Evolutionary conservation across 2,888 invertebrate species (phyloP), one percentile per base, ranked within the genome.

Genomic region (Lordiphosa andalusiaca): DNA sequence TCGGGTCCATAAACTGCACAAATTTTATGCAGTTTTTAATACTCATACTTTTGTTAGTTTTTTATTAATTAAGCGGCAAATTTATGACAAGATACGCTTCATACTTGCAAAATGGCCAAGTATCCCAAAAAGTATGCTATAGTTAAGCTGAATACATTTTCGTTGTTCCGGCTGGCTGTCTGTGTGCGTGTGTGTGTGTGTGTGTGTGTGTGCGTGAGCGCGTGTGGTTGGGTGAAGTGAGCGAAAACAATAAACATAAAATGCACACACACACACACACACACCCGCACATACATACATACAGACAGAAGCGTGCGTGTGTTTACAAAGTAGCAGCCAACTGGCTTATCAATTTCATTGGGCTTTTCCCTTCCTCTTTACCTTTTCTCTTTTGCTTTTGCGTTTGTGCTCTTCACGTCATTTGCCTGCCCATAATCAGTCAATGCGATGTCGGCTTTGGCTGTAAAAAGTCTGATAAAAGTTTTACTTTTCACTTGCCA

Each of bases 191-290:
- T 38, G 38, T 25, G 46, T 53, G 12, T n/a, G n/a, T 6, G 6
- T 23, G 19, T 30, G 2, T 36, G 13, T 23, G 12, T 25, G 42
- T 38, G 38, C 25, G 46, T 53, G 12, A 39, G 41, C 33, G 57
- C 53, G 52, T 39, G 48, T 23, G 21, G 41, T 44, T 57, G 57
- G 60, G 53, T 53, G 48, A 48, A 53, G 55, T 62, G 53, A 44
- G 51, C 13, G 57, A 64, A 78, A 75, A 78, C 69, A 78, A 76
- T 75, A 78, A 75, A 71, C 75, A 66, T 75, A 78, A 76, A 78
- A 73, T 65, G 47, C 64, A 63, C 69, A 75, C 50, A 65, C 38
- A 71, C 55, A 36, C 42, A 40, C 42, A 60, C 40, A 25, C 40
- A 35, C 40, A 39, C n/a, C n/a, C n/a, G n/a, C 60, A 44, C 16